Base-by-base conservation (phyloP, 1,140 invertebrate species). In the Grapholita molesta region DNA sequence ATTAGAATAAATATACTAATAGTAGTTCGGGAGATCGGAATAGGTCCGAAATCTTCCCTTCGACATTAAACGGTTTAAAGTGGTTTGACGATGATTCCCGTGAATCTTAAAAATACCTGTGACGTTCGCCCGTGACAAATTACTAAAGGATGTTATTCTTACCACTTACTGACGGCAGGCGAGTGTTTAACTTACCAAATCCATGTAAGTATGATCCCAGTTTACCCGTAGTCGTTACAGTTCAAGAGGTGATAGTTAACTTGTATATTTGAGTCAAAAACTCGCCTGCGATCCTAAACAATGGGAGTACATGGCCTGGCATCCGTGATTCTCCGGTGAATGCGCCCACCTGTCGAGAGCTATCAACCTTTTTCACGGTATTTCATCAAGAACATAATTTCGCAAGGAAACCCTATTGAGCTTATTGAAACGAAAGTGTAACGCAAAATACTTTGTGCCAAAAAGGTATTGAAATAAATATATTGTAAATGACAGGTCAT, bases 341-440 rank as follows among this genome's bases (percentile, higher is more conserved):
- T 28, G 53, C 53, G 53, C 53, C 53, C 53, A 57, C 53, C 53
- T 57, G 53, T 57, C 53, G 53, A 57, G 53, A 57, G 53, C 53
- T 57, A 57, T 57, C 53, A 57, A 57, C 53, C 53, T 57, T 57
- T 57, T 57, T 57, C 53, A 57, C 25, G 53, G 23, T 57, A 57
- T 57, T 57, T 57, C 53, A 57, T 57, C 53, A 57, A 57, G 53
- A 57, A 57, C 53, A 57, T 57, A 57, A 57, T 30, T 57, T 30
- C 53, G 53, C n/a, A 57, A 57, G 53, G 53, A 57, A 57, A 28
- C 24, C 53, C 53, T 57, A 57, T 57, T 57, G 53, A 57, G 53
- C 53, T 57, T 57, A 57, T 57, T 57, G 53, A 57, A 57, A 57
- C 25, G 53, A 57, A 57, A 57, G 53, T 57, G 53, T 57, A 25